Evolutionary conservation across 2,888 invertebrate species (phyloP).

Genomic region (Conchocele bisecta): DNA sequence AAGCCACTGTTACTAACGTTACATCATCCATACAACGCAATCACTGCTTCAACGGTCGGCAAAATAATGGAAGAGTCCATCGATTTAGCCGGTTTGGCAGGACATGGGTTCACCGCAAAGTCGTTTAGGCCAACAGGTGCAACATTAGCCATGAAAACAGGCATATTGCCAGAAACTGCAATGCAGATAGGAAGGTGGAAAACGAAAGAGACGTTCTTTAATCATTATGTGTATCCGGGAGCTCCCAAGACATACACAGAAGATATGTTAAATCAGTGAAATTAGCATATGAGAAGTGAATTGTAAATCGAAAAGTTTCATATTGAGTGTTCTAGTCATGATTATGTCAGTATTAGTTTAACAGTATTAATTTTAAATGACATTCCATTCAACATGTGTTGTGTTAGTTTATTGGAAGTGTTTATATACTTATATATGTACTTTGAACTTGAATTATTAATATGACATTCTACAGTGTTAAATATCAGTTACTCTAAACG

Average conservation of each 20-base stretch:
- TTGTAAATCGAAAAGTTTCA: no score
- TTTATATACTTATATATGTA: no score
- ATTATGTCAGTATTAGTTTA: no score
- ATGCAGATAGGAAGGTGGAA: slow-evolving; percentile 12
- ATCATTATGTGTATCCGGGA: slow-evolving; percentile 9
- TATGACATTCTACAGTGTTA: no score
- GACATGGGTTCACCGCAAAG: slow-evolving; percentile 6
- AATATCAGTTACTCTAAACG: no score
- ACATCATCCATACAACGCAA: background rate
- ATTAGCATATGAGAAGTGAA: no score
- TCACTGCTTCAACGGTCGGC: background rate
- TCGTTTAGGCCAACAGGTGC: slow-evolving; percentile 20
- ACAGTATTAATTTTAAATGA: no score
- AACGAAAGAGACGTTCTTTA: slow-evolving; percentile 6
- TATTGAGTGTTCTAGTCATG: no score
- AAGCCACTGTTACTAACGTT: background rate
- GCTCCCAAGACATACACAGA: slow-evolving; percentile 2
- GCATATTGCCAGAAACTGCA: slow-evolving; percentile 4
- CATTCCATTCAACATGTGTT: no score
- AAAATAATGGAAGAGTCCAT: slow-evolving; percentile 4
- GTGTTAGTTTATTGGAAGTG: no score
- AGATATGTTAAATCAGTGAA: no score
- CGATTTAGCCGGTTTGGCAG: slow-evolving; percentile 2
- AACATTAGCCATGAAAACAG: background rate
- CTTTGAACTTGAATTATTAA: no score